Conservation (phyloP, 1,140 invertebrate genomes). For the Linepithema humile region DNA sequence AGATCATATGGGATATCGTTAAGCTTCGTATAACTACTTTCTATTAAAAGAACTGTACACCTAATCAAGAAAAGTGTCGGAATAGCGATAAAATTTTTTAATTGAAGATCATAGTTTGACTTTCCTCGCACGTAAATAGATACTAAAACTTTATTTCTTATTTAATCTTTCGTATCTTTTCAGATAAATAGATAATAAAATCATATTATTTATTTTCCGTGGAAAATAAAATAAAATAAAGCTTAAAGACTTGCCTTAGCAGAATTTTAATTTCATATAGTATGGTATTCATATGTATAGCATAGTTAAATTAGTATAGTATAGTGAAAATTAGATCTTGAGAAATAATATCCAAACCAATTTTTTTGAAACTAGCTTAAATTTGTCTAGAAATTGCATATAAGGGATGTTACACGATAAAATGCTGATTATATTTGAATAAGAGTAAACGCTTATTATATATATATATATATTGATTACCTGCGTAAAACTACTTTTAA, state of each 20-base stretch:
- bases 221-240: too few species aligned
- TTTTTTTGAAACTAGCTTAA: not conserved
- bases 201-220: too few species aligned
- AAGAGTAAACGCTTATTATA: not conserved
- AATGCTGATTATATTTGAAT: not conserved
- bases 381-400: slow-evolving; percentile 7
- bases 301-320: not conserved
- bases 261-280: slow-evolving; percentile 24
- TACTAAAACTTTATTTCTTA: not conserved
- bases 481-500: not conserved
- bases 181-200: too few species aligned
- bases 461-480: not conserved
- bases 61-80: not conserved
- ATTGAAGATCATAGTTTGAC: not conserved
- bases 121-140: not conserved
- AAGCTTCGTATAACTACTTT: not conserved
- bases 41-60: not conserved
- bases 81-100: not conserved
- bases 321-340: slow-evolving; percentile 19
- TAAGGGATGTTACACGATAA: not conserved
- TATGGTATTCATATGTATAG: too few species aligned
- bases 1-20: not conserved
- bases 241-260: too few species aligned
- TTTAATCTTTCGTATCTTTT: not conserved
- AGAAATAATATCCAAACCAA: slow-evolving; percentile 31